Conservation (phyloP, 2,113 vertebrate species). For the Caranx melampygus region DNA sequence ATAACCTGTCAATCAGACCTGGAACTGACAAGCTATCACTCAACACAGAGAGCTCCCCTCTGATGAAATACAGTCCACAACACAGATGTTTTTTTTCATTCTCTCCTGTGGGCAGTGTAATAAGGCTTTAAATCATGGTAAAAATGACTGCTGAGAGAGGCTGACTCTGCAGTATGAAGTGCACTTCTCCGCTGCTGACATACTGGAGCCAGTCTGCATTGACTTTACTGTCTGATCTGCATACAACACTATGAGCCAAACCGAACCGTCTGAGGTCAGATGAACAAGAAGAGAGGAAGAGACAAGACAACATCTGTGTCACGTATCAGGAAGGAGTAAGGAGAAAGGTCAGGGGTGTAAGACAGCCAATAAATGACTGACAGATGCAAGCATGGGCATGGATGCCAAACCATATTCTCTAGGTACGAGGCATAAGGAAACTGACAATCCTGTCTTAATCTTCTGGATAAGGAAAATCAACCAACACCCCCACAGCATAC, state of each 20-base stretch:
- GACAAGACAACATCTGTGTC: constrained; percentile 66
- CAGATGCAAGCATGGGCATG: constrained; percentile 64
- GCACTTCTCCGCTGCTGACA: constrained; percentile 65
- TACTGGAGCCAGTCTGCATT: constrained; percentile 55
- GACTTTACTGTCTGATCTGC: constrained; percentile 70
- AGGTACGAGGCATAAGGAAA: constrained; percentile 56
- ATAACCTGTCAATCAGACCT: constrained; percentile 63
- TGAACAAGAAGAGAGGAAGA: constrained; percentile 31
- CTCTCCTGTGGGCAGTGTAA: constrained; percentile 58
- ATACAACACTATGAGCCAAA: constrained; percentile 64
- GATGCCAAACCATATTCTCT: constrained; percentile 66
- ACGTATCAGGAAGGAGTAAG: constrained; percentile 55
- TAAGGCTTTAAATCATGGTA: constrained; percentile 75
- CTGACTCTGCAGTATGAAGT: constrained; percentile 64
- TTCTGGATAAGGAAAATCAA: constrained; percentile 61
- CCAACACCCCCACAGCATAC: constrained; percentile 24
- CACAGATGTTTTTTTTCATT: constrained; percentile 12
- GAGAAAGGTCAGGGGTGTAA: constrained; percentile 66
- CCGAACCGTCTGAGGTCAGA: constrained; percentile 63
- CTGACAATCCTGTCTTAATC: constrained; percentile 73
- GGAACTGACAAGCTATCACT: constrained; percentile 48
- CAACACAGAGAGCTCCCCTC: constrained; percentile 33
- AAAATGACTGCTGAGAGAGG: constrained; percentile 69
- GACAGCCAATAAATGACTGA: constrained; percentile 70
- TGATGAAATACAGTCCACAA: constrained; percentile 46